Conservation (phyloP, 2,113 vertebrate genomes). For the Aviceda subcristata region DNA sequence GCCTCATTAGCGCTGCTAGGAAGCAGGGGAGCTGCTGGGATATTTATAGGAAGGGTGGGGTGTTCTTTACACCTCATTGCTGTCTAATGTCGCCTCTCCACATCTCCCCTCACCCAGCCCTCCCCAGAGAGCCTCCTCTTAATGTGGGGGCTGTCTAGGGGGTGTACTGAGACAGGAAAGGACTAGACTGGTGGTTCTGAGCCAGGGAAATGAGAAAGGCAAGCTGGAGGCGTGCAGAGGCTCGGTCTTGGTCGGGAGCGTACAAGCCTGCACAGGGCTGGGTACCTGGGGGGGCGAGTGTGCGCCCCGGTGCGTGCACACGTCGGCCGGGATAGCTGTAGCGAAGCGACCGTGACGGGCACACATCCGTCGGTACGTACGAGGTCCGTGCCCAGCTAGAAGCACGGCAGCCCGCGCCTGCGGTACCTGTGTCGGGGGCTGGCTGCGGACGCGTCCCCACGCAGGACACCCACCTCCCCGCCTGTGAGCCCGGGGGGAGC, state of each 20-base stretch:
- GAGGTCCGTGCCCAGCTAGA: not conserved
- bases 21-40: constrained; percentile 8
- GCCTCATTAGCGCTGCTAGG: constrained; percentile 28
- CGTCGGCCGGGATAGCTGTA: not conserved
- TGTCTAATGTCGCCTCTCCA: not conserved
- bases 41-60: constrained; percentile 36
- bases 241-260: not conserved
- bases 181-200: not conserved
- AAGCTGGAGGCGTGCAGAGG: not conserved
- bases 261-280: not conserved
- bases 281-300: not conserved
- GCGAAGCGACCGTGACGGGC: not conserved
- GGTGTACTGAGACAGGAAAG: not conserved
- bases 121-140: not conserved
- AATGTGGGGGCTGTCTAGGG: not conserved
- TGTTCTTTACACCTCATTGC: not conserved
- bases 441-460: accelerated
- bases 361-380: not conserved
- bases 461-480: not conserved
- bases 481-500: not conserved
- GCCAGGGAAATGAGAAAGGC: not conserved
- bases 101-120: not conserved
- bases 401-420: not conserved
- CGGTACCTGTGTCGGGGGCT: not conserved
- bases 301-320: not conserved